Percentiles rank a stretch among this genome's conserved stretches.
Conservation (phyloP, 2,797 vertebrate genomes). For the Pangasius djambal region DNA sequence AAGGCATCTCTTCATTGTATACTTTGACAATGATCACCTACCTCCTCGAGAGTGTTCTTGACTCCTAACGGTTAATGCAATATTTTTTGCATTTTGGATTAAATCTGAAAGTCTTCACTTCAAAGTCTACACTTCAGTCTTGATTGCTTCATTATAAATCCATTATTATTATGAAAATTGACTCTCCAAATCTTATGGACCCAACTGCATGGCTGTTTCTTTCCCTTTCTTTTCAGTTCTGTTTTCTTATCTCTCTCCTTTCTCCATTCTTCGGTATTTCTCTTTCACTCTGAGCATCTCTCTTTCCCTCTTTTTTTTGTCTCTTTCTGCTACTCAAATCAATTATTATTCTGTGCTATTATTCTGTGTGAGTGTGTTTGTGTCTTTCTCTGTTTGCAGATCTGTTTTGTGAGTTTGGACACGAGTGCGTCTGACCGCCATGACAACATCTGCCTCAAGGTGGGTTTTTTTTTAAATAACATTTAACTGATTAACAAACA, state of each 20-base stretch:
- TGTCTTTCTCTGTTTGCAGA: conserved; percentile 71
- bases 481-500: background rate
- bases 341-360: conserved; percentile 1
- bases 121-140: too few relatives aligned
- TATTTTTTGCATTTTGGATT: too few relatives aligned
- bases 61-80: too few relatives aligned
- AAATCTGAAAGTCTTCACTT: too few relatives aligned
- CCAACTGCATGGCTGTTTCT: background rate
- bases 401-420: conserved; percentile 94
- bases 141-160: too few relatives aligned
- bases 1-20: too few relatives aligned
- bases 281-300: background rate
- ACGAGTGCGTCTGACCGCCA: conserved; percentile 75
- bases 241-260: background rate
- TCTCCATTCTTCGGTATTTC: background rate
- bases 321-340: background rate
- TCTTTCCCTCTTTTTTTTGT: background rate
- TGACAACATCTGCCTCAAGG: conserved; percentile 84
- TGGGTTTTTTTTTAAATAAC: conserved; percentile 63
- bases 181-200: too few relatives aligned
- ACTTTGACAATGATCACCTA: too few relatives aligned
- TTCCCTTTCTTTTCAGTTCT: background rate
- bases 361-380: background rate
- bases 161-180: too few relatives aligned
- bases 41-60: too few relatives aligned